phyloP scores from a whole-genome alignment of 1,140 invertebrate genomes.

The Homalodisca vitripennis region DNA sequence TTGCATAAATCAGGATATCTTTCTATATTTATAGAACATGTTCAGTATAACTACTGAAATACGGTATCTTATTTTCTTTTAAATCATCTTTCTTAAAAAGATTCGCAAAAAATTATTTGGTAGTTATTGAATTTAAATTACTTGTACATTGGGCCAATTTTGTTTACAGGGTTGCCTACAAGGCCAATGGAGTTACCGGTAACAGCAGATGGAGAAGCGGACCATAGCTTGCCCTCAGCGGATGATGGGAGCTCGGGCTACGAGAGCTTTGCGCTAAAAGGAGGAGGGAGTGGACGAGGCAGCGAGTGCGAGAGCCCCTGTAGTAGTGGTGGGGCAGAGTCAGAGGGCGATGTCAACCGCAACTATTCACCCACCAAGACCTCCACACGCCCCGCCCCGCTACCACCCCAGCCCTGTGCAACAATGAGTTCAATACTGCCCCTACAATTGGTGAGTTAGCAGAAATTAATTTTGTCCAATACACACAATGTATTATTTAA shows the following conservation, averaged over 20 bases:
- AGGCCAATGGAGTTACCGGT: not conserved
- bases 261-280: conserved; percentile 73
- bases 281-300: conserved; percentile 37
- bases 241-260: conserved; percentile 83
- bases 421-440: conserved; percentile 50
- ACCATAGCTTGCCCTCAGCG: conserved; percentile 64
- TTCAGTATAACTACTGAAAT: no score
- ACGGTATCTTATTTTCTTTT: no score
- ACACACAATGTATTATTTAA: no score
- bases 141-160: not conserved
- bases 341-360: not conserved
- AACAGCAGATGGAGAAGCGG: conserved; percentile 27
- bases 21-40: no score
- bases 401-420: conserved; percentile 37
- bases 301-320: conserved; percentile 35
- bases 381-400: not conserved
- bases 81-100: no score
- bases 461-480: no score
- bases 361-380: conserved; percentile 21
- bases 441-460: conserved; percentile 45
- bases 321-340: conserved; percentile 24
- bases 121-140: not conserved
- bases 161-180: conserved; percentile 18
- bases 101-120: no score
- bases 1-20: no score